These are phyloP conservation scores for Puma concolor DNA, from an alignment of 2,113 vertebrate genomes.

Conservation along the genomic window DNA sequence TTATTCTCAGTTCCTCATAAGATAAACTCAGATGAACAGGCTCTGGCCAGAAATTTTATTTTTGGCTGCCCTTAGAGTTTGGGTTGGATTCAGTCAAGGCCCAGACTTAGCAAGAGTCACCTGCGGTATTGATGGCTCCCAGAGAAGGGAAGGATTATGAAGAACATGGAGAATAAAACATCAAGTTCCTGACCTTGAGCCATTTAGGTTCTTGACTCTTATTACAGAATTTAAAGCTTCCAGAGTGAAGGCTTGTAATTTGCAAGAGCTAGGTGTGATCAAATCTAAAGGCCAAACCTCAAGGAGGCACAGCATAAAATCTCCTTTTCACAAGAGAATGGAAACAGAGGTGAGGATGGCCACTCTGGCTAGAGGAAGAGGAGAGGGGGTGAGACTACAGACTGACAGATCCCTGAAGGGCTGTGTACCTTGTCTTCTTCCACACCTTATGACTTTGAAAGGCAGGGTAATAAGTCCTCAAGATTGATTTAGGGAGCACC, in stretches of 20 bases:
- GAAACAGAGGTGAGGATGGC: neutral
- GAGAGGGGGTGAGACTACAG: neutral
- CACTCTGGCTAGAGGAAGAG: neutral
- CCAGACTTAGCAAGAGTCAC: neutral
- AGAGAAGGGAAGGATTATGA: neutral
- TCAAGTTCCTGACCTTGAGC: neutral
- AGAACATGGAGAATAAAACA: neutral
- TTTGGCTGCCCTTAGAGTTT: neutral
- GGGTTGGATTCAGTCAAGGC: neutral
- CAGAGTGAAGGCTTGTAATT: neutral
- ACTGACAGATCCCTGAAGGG: neutral
- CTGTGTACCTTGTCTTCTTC: neutral
- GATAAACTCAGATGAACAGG: neutral
- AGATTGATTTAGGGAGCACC: neutral
- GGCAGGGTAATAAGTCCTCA: neutral
- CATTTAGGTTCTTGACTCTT: neutral
- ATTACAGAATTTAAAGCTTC: neutral
- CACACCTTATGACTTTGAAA: neutral
- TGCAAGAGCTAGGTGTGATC: neutral
- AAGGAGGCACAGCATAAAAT: neutral
- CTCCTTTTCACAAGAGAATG: neutral
- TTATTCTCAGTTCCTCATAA: constrained; percentile 42
- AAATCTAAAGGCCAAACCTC: neutral
- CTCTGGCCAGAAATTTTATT: neutral
- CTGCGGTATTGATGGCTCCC: neutral